Conservation (phyloP, 2,797 vertebrate species). For the Pipistrellus pygmaeus region DNA sequence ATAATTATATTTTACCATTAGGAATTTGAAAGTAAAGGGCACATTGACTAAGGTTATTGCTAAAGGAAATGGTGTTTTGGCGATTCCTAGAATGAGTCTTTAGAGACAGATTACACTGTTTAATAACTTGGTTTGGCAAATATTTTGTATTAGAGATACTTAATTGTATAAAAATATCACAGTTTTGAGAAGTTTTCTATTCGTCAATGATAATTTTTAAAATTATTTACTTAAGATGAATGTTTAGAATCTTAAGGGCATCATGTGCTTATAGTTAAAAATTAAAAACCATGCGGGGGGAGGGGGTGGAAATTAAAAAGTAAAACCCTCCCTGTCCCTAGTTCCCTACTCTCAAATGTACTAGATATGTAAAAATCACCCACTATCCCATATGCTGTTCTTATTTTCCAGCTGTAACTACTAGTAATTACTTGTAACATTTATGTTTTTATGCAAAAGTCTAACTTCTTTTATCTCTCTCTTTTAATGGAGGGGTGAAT, state of each 20-base stretch:
- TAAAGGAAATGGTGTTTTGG: slow-evolving; percentile 4
- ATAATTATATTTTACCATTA: not conserved
- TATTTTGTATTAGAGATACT: slow-evolving; percentile 34
- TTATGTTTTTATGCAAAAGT: slow-evolving; percentile 41
- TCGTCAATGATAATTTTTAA: slow-evolving; percentile 9
- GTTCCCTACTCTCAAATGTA: not conserved
- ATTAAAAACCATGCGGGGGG: not conserved
- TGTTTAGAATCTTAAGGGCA: slow-evolving; percentile 32
- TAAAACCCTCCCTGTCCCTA: not conserved
- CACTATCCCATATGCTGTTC: not conserved
- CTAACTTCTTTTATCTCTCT: slow-evolving; percentile 34
- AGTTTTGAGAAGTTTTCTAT: slow-evolving; percentile 38
- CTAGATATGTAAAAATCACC: not conserved
- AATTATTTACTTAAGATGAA: slow-evolving; percentile 8
- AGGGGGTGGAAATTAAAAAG: not conserved
- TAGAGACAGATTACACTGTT: slow-evolving; percentile 18
- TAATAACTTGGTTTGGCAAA: slow-evolving; percentile 47
- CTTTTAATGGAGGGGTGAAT: slow-evolving; percentile 73
- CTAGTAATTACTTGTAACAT: slow-evolving; percentile 7
- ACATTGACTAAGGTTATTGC: not conserved
- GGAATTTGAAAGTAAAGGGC: not conserved
- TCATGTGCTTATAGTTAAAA: not conserved
- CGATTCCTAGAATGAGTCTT: slow-evolving; percentile 33
- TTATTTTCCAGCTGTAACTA: not conserved
- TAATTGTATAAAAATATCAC: slow-evolving; percentile 12